Conservation (phyloP, 2,888 invertebrate genomes). For the Metacarcinus magister region DNA sequence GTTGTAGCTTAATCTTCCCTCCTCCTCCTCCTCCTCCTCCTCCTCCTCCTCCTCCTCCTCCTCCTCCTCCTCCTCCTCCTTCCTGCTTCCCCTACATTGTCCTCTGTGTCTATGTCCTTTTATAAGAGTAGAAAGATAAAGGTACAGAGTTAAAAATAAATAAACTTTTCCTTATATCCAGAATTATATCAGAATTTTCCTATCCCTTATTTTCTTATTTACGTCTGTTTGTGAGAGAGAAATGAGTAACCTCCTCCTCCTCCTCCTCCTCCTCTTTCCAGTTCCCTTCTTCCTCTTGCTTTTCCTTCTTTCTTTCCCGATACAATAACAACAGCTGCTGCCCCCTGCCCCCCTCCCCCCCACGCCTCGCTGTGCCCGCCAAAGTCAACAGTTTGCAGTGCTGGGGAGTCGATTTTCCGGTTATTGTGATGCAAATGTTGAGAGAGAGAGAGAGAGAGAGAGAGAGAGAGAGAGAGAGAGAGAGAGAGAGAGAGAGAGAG, state of each 20-base stretch:
- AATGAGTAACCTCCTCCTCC: neutral
- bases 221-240: neutral
- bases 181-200: too few relatives aligned
- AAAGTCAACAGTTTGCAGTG: constrained; percentile 26
- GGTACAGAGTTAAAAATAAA: too few relatives aligned
- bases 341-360: neutral
- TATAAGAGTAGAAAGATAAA: too few relatives aligned
- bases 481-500: neutral
- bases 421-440: constrained; percentile 15
- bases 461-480: constrained; percentile 26
- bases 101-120: too few relatives aligned
- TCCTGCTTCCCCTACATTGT: too few relatives aligned
- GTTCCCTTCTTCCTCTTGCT: neutral
- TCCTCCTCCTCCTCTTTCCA: neutral
- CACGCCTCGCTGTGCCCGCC: neutral
- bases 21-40: neutral
- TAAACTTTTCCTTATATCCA: too few relatives aligned
- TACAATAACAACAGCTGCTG: neutral
- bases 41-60: too few relatives aligned
- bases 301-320: neutral
- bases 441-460: neutral
- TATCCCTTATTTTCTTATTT: neutral
- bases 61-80: too few relatives aligned
- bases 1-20: neutral
- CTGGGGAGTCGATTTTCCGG: neutral